Base-by-base conservation (phyloP, 2,888 invertebrate species). In the Nymphalis urticae region DNA sequence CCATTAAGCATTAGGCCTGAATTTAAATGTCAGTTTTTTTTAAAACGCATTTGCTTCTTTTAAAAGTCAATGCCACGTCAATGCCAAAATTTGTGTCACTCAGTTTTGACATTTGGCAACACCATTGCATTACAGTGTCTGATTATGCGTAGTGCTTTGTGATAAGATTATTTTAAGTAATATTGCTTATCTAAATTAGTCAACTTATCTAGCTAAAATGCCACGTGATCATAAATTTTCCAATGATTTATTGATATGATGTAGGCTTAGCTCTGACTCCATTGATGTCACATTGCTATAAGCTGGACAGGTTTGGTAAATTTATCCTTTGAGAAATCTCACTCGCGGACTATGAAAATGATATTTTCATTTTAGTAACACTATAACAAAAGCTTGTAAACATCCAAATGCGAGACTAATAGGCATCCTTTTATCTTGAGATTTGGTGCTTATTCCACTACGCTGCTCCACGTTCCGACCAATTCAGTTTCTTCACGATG, bases 31-130 rank as follows among this genome's bases (percentile, higher is more conserved):
- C 62, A 62, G 62, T 48, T 51, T 13, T 51, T 56, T 56, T 53
- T 19, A 53, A 56, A 56, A 56, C 54, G 32, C 13, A 68, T 60
- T 48, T 64, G 54, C 24, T 51, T 61, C 53, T 60, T 36, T 32
- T 24, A 17, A 56, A 48, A 53, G 61, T 71, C 64, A 68, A 68
- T 50, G 68, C 48, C 71, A 48, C 48, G 61, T 71, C 64, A 68
- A 68, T 50, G 68, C 48, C 71, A 68, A 53, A 64, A 61, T 62
- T 59, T 50, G 62, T 69, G 65, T 69, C 69, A 69, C 65, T 69
- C 65, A 54, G 54, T 51, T 68, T 53, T 65, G 65, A 65, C 68
- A 68, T 68, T 71, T 71, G 60, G n/a, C 48, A 62, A 59, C 51
- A 68, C 58, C 64, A 63, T 70, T 61, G 21, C 65, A 48, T 66